Evolutionary conservation across 2,888 invertebrate genomes (phyloP).

Genomic region (Leptopilina syphax): DNA sequence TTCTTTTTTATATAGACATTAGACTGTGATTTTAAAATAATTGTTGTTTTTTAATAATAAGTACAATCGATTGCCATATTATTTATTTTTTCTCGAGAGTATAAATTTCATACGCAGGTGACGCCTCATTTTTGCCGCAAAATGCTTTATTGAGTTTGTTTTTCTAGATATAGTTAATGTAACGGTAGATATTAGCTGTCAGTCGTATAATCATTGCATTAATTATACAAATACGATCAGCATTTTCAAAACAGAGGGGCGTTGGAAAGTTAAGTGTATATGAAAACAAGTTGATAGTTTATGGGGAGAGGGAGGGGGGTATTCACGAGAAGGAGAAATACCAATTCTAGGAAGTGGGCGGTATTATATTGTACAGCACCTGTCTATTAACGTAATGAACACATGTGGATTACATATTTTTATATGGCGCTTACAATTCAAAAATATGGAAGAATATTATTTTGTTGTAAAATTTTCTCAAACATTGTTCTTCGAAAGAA

Average conservation of each 20-base stretch:
- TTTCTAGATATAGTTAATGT: constrained; percentile 42
- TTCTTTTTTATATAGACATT: too few species aligned
- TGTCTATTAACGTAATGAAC: constrained; percentile 60
- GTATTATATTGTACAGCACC: constrained; percentile 52
- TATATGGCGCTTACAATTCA: neutral
- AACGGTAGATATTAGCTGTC: constrained; percentile 59
- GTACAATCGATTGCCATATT: too few species aligned
- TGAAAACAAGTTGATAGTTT: neutral
- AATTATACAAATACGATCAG: constrained; percentile 63
- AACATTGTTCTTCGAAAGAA: neutral
- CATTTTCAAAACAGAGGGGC: constrained; percentile 18
- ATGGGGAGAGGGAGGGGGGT: neutral
- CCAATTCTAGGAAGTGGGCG: constrained; percentile 54
- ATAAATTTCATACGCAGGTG: constrained; percentile 41
- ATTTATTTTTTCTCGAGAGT: constrained; percentile 6
- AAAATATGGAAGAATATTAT: neutral
- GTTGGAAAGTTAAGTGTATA: constrained; percentile 20
- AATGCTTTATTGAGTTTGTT: constrained; percentile 48
- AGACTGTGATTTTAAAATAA: too few species aligned
- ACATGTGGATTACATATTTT: constrained; percentile 19
- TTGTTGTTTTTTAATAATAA: too few species aligned
- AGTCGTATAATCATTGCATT: constrained; percentile 64
- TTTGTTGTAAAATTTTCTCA: too few species aligned
- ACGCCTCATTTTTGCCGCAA: neutral
- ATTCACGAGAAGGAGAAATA: constrained; percentile 23